Evolutionary conservation across 2,888 invertebrate species (phyloP), one percentile per base, ranked within the genome.

Genomic region (Smittia aterrima): DNA sequence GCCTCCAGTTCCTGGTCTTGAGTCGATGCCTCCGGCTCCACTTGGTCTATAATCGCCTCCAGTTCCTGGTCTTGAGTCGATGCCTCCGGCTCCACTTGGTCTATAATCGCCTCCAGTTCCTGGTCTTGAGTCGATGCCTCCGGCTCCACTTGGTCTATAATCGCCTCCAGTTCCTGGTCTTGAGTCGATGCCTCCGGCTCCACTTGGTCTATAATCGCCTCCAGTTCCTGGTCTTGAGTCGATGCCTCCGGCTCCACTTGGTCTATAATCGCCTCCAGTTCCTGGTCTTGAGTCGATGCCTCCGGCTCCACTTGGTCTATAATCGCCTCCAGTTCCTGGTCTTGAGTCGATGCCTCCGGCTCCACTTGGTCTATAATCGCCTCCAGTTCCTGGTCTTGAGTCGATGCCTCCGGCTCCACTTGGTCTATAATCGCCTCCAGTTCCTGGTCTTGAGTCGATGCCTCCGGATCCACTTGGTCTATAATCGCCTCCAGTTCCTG

Each of bases 391-490:
- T 18, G 58, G 16, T 66, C 40, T 47, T 9, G 18, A 22, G 18
- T 11, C 67, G n/a, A n/a, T n/a, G n/a, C 72, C 68, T 18, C 25
- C 53, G n/a, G 40, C 18, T 20, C 75, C 66, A 1, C 24, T 4
- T 32, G 72, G 40, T 58, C 41, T 20, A 40, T 38, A 22, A 7
- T 32, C 18, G 20, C 38, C 16, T 32, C 47, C 40, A 7, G 58
- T 58, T 24, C n/a, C 58, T 58, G 27, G 66, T 54, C 53, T n/a
- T 66, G 72, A 38, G 20, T 38, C 18, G 11, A 58, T 22, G 20
- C 24, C 68, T 32, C 32, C 25, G 20, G 22, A 13, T 20, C 16
- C 3, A 24, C 16, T 4, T 24, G 4, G 20, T 62, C 62, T 9
- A 9, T 9, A 16, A 58, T 58, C 32, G 32, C 9, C 32, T 16